Evolutionary conservation across 2,888 invertebrate genomes (phyloP).

Genomic region (Caradrina clavipalpis): DNA sequence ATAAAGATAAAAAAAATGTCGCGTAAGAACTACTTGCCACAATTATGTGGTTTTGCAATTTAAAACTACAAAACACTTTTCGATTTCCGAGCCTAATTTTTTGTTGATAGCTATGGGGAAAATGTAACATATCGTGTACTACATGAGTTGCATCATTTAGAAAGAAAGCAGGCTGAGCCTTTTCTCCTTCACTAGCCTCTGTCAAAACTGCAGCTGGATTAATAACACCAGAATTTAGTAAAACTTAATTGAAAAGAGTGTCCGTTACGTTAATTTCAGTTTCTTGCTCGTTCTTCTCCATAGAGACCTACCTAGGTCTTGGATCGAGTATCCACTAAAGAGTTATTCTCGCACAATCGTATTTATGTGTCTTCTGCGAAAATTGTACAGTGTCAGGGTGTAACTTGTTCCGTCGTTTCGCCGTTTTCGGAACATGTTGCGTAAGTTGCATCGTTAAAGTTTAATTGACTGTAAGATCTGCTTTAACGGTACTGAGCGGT

Average conservation of each 20-base stretch:
- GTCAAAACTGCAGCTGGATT: background rate
- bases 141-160: background rate
- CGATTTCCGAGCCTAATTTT: background rate
- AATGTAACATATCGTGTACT: too few species aligned
- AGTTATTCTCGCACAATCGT: background rate
- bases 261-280: too few species aligned
- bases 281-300: too few species aligned
- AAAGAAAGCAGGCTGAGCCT: background rate
- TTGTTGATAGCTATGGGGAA: too few species aligned
- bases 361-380: constrained; percentile 23
- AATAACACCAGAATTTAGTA: too few species aligned
- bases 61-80: background rate
- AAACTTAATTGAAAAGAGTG: too few species aligned
- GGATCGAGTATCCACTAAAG: background rate
- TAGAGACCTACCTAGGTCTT: too few species aligned
- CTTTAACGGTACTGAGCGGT: constrained; percentile 56
- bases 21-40: too few species aligned
- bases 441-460: constrained; percentile 64
- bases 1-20: background rate
- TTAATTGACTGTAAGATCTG: constrained; percentile 60
- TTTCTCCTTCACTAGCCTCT: background rate
- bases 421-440: constrained; percentile 63
- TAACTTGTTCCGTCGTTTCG: constrained; percentile 59
- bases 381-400: constrained; percentile 38
- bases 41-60: too few species aligned